These are phyloP conservation scores for Aythya fuligula DNA, from an alignment of 2,797 vertebrate genomes.

Conservation along the genomic window DNA sequence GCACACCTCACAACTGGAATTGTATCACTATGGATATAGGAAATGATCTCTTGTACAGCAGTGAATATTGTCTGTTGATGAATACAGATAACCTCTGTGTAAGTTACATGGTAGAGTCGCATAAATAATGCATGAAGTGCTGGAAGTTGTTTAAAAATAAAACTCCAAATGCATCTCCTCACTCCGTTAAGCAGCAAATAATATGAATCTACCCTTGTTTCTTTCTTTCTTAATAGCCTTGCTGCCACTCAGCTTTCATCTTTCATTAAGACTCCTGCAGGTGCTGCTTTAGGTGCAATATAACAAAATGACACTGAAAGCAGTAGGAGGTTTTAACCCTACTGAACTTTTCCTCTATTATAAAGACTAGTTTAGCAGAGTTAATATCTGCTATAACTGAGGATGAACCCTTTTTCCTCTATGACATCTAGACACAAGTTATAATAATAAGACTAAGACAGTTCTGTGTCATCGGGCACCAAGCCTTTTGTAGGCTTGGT, in stretches of 20 bases:
- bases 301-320: neutral
- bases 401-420: neutral
- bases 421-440: neutral
- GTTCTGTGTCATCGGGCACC: neutral
- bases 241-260: neutral
- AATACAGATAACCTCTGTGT: neutral
- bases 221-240: neutral
- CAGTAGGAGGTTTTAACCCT: neutral
- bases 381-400: neutral
- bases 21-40: neutral
- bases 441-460: neutral
- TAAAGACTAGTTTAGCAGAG: neutral
- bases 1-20: neutral
- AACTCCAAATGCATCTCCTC: neutral
- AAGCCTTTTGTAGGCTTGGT: neutral
- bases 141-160: neutral
- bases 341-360: neutral
- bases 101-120: neutral
- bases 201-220: neutral
- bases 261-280: neutral
- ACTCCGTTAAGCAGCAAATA: neutral
- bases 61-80: neutral
- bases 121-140: neutral
- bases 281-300: neutral
- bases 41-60: neutral